phyloP scores from a whole-genome alignment of 2,113 vertebrate genomes.

The Camarhynchus parvulus region DNA sequence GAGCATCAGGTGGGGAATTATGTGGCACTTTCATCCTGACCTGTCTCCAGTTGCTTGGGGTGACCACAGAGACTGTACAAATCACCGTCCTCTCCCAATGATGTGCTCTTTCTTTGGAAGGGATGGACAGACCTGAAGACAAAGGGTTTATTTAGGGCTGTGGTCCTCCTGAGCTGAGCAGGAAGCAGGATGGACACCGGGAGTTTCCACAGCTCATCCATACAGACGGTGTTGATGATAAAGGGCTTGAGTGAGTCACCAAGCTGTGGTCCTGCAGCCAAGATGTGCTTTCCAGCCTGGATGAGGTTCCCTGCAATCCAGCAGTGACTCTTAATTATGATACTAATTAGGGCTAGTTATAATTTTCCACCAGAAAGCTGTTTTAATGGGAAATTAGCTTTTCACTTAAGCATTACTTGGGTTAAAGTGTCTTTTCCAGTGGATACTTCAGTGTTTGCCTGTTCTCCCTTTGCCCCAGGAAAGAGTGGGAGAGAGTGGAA shows the following conservation, averaged over 20 bases:
- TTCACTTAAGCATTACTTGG: not conserved
- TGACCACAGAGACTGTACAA: not conserved
- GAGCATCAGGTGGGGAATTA: conserved; percentile 43
- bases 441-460: not conserved
- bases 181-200: fast-evolving
- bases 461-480: not conserved
- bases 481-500: not conserved
- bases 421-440: not conserved
- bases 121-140: not conserved
- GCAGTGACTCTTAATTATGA: not conserved
- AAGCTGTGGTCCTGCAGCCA: not conserved
- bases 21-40: not conserved
- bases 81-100: not conserved
- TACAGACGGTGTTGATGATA: fast-evolving
- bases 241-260: not conserved
- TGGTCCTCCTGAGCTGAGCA: not conserved
- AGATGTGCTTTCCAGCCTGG: not conserved
- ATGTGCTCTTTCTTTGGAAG: not conserved
- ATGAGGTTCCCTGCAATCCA: not conserved
- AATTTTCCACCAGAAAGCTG: not conserved
- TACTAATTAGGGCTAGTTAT: not conserved
- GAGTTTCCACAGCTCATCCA: not conserved
- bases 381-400: not conserved
- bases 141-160: not conserved
- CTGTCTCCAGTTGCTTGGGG: not conserved